Evolutionary conservation across 2,888 invertebrate species (phyloP).

Genomic region (Elmis aenea): DNA sequence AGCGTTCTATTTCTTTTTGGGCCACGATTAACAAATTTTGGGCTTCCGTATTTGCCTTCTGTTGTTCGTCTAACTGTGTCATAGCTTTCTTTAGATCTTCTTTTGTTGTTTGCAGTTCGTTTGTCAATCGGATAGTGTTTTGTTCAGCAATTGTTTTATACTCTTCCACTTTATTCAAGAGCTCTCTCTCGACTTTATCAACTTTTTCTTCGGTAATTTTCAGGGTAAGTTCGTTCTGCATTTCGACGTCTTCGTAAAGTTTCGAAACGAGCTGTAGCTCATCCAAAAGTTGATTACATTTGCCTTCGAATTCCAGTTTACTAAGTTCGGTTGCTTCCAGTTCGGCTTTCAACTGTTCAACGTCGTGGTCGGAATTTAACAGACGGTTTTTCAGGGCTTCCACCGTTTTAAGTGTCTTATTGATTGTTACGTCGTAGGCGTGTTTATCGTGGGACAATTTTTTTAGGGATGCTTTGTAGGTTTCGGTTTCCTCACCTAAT

Average conservation of each 20-base stretch:
- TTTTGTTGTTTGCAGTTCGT: conserved; percentile 20
- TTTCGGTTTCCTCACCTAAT: conserved; percentile 17
- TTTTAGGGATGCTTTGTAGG: conserved; percentile 47
- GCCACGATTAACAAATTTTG: conserved; percentile 24
- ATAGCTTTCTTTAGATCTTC: conserved; percentile 26
- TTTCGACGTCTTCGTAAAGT: conserved; percentile 36
- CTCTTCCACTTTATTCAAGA: conserved; percentile 31
- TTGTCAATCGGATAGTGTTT: conserved; percentile 10
- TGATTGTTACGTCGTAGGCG: conserved; percentile 56
- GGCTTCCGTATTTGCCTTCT: conserved; percentile 22
- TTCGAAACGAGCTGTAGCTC: conserved; percentile 32
- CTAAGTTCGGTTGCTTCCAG: conserved; percentile 35
- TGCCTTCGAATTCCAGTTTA: conserved; percentile 36
- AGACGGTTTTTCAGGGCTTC: conserved; percentile 55
- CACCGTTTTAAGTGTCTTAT: conserved; percentile 54
- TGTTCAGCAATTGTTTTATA: conserved; percentile 23
- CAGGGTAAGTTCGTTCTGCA: conserved; percentile 35
- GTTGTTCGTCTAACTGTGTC: conserved; percentile 29
- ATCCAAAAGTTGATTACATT: conserved; percentile 31
- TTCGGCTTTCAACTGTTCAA: conserved; percentile 52
- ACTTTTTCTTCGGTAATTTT: conserved; percentile 34
- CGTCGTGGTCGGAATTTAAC: conserved; percentile 56
- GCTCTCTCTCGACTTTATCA: conserved; percentile 26
- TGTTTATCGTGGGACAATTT: conserved; percentile 51
- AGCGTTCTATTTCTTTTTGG: conserved; percentile 21